These are phyloP conservation scores for Stegostoma tigrinum DNA, from an alignment of 2,113 vertebrate genomes.

Conservation along the genomic window DNA sequence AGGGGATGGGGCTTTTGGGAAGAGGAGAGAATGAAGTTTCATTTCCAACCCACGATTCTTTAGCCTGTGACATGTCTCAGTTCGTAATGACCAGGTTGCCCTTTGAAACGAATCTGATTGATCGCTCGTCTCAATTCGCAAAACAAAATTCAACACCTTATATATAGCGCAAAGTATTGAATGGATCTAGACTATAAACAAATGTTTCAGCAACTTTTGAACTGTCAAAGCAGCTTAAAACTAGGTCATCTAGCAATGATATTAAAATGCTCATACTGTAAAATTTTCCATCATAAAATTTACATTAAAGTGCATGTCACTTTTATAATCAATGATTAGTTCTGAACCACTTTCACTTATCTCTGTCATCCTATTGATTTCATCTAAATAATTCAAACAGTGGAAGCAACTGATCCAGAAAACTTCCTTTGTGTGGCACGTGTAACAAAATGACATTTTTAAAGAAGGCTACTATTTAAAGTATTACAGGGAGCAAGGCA, in stretches of 20 bases:
- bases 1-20: background rate
- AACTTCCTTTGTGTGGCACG: background rate
- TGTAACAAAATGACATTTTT: background rate
- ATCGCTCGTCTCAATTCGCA: background rate
- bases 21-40: background rate
- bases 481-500: background rate
- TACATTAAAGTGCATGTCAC: background rate
- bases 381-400: background rate
- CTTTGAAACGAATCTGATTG: background rate
- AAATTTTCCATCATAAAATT: background rate
- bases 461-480: background rate
- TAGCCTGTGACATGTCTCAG: background rate
- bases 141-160: background rate
- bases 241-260: background rate
- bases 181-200: background rate
- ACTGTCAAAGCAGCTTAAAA: background rate
- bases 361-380: background rate
- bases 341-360: background rate
- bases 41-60: background rate
- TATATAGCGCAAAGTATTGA: background rate
- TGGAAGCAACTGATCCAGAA: background rate
- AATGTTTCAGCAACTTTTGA: background rate
- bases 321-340: background rate
- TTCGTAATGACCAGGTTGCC: background rate
- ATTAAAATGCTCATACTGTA: background rate